Evolutionary conservation across 92 coral and sea anemone genomes (phyloP).

Genomic region (Porites cylindrica): DNA sequence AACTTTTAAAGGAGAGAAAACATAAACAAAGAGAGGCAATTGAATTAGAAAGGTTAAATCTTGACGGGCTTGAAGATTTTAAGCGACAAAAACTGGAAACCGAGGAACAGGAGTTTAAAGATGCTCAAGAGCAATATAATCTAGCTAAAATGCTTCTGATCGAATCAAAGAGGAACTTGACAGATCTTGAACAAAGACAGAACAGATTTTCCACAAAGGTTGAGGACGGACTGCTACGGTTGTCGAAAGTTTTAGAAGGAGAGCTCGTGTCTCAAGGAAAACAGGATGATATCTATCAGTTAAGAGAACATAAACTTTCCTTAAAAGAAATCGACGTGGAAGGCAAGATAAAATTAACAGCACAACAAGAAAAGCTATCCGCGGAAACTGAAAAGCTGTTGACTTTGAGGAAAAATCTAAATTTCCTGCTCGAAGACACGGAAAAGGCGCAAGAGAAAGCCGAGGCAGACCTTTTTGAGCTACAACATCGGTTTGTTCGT

Average conservation of each 20-base stretch:
- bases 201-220: conserved; percentile 65
- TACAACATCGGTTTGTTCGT: conserved; percentile 77
- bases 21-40: conserved; percentile 70
- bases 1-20: conserved; percentile 57
- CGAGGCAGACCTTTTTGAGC: conserved; percentile 84
- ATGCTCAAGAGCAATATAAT: conserved; percentile 79
- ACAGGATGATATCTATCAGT: conserved; percentile 67
- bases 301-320: conserved; percentile 75
- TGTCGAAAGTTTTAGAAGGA: conserved; percentile 76
- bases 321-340: conserved; percentile 87
- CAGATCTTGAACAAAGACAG: conserved; percentile 73
- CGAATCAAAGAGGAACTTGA: conserved; percentile 67
- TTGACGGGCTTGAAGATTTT: conserved; percentile 79
- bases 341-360: conserved; percentile 84
- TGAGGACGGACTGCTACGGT: conserved; percentile 69
- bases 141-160: conserved; percentile 78
- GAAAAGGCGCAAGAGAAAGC: conserved; percentile 85
- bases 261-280: conserved; percentile 69
- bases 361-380: conserved; percentile 70
- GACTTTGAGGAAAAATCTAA: conserved; percentile 61
- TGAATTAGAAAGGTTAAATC: conserved; percentile 67
- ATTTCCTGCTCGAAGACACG: conserved; percentile 76
- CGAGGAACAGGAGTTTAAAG: conserved; percentile 79
- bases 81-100: conserved; percentile 70
- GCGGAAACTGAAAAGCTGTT: conserved; percentile 64